Evolutionary conservation across 2,113 vertebrate species (phyloP).

Genomic region (Amphiprion percula): DNA sequence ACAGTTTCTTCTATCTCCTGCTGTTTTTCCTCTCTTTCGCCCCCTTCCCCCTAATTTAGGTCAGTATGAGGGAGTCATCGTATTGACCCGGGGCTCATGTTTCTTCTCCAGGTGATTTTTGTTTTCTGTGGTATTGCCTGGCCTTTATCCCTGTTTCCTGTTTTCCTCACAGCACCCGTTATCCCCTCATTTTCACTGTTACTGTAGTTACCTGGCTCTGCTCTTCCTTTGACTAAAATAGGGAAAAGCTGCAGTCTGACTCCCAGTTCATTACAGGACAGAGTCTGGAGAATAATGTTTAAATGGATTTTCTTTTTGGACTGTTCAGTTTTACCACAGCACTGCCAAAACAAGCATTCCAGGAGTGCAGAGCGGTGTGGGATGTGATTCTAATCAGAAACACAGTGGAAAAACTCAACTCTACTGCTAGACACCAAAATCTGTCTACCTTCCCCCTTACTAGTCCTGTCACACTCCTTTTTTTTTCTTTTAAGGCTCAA

Average conservation of each 20-base stretch:
- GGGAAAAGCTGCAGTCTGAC: constrained; percentile 66
- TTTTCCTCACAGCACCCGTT: neutral
- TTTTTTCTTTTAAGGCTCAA: constrained; percentile 18
- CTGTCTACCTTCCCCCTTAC: constrained; percentile 26
- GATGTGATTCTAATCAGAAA: constrained; percentile 79
- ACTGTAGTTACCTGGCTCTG: constrained; percentile 62
- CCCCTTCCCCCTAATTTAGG: constrained; percentile 43
- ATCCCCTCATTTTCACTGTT: neutral
- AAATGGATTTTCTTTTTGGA: constrained; percentile 75
- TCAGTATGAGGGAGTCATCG: constrained; percentile 43
- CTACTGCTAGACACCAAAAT: constrained; percentile 36
- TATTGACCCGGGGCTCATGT: constrained; percentile 40
- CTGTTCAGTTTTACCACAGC: constrained; percentile 59
- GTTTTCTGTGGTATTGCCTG: constrained; percentile 45
- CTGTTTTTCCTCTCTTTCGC: constrained; percentile 39
- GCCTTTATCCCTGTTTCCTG: neutral
- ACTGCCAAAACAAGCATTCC: constrained; percentile 85
- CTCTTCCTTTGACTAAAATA: constrained; percentile 81
- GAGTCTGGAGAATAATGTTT: constrained; percentile 68
- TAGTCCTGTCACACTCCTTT: constrained; percentile 4
- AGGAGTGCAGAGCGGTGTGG: constrained; percentile 64
- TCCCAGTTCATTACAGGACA: constrained; percentile 32
- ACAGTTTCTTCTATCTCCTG: constrained; percentile 25
- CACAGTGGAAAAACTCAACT: constrained; percentile 75
- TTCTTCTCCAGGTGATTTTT: constrained; percentile 55